These are phyloP conservation scores for Yponomeuta sedellus DNA, from an alignment of 2,888 invertebrate species.

Conservation along the genomic window DNA sequence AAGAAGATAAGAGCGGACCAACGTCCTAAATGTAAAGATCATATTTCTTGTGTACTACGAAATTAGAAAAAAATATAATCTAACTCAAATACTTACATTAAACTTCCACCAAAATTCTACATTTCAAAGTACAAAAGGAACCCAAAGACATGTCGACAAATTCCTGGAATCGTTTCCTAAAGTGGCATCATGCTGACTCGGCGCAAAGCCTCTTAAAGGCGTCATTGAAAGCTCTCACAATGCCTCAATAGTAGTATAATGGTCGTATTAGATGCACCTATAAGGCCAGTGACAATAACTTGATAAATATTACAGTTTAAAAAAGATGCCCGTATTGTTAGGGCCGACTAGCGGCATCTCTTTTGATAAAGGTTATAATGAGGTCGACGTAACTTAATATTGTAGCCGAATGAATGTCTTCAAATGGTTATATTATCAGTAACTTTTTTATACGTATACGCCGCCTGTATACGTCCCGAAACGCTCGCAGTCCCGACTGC, in stretches of 20 bases:
- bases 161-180: slow-evolving; percentile 40
- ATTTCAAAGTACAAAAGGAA: neutral
- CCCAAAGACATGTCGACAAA: slow-evolving; percentile 28
- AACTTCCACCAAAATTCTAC: neutral
- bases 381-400: neutral
- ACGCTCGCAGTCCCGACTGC: too few relatives aligned
- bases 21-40: too few relatives aligned
- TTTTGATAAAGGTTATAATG: neutral
- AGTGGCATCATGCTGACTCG: slow-evolving; percentile 51
- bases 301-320: slow-evolving; percentile 49
- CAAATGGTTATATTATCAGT: neutral
- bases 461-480: too few relatives aligned
- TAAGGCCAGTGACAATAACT: slow-evolving; percentile 50
- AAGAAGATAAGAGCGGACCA: too few relatives aligned
- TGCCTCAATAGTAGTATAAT: slow-evolving; percentile 45
- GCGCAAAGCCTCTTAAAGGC: slow-evolving; percentile 27
- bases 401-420: neutral
- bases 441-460: too few relatives aligned
- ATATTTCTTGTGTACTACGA: neutral
- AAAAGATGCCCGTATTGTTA: slow-evolving; percentile 16
- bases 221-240: slow-evolving; percentile 47
- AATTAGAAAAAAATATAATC: neutral
- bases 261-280: slow-evolving; percentile 53
- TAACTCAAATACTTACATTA: neutral
- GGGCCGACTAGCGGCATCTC: slow-evolving; percentile 23